Evolutionary conservation across 23 tunicate genomes (phyloP).

Genomic region (Trididemnum nubilum): DNA sequence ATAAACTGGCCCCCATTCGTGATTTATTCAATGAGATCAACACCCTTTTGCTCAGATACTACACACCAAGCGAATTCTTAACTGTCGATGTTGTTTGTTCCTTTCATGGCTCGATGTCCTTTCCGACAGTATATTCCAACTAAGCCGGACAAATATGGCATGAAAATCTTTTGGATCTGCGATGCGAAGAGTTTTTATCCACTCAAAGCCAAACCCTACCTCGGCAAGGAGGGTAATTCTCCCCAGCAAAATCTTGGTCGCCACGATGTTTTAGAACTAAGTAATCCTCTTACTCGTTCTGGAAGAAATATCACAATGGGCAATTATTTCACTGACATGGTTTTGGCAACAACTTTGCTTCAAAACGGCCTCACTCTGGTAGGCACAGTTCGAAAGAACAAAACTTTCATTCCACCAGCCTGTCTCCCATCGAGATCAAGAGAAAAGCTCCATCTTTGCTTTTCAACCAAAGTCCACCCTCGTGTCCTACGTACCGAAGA

Average conservation of each 20-base stretch:
- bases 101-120: conserved; percentile 16
- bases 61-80: conserved; percentile 7
- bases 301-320: conserved; percentile 20
- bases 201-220: conserved; percentile 29
- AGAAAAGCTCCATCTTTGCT: conserved; percentile 24
- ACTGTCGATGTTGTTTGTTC: conserved; percentile 18
- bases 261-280: conserved; percentile 2
- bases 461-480: conserved; percentile 14
- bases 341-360: conserved; percentile 4
- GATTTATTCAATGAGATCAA: conserved; percentile 11
- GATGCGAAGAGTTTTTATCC: conserved; percentile 15
- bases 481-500: conserved; percentile 19
- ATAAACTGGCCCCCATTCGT: conserved; percentile 18
- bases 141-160: conserved; percentile 18
- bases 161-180: conserved; percentile 26
- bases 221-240: conserved; percentile 19
- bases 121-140: conserved; percentile 6
- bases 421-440: conserved; percentile 23
- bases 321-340: conserved; percentile 26
- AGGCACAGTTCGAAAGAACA: conserved; percentile 23
- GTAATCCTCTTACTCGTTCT: background rate
- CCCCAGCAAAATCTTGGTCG: conserved; percentile 10
- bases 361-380: conserved; percentile 24
- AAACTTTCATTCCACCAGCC: conserved; percentile 10
- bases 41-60: conserved; percentile 20